phyloP scores from a whole-genome alignment of 2,113 vertebrate genomes.

The Dromiciops gliroides region DNA sequence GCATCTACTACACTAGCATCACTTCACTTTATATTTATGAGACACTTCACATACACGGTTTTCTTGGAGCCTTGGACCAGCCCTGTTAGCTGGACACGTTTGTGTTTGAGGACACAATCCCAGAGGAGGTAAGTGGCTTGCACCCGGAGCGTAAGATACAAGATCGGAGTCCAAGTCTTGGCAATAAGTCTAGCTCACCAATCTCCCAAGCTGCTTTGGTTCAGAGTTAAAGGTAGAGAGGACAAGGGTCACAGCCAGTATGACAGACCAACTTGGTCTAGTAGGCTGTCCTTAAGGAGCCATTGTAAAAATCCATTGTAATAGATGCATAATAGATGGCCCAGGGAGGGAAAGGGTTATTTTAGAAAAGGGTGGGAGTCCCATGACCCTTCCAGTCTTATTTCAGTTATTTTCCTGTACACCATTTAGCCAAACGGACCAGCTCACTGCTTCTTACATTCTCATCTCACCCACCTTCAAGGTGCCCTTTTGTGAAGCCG shows the following conservation, averaged over 20 bases:
- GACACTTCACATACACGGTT: neutral
- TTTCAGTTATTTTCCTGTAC: neutral
- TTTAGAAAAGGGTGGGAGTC: neutral
- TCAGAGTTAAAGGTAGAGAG: neutral
- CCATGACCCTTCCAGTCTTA: neutral
- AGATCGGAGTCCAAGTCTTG: neutral
- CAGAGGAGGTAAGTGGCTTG: neutral
- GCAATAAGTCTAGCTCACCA: neutral
- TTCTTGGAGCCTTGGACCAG: neutral
- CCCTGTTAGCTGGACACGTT: neutral
- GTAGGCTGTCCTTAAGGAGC: neutral
- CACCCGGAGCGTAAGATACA: neutral
- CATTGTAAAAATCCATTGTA: too few relatives aligned
- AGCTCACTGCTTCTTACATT: too few relatives aligned
- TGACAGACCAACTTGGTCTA: rapidly evolving
- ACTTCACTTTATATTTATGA: too few relatives aligned
- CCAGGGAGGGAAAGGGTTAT: neutral
- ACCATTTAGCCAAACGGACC: neutral
- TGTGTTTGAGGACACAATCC: neutral
- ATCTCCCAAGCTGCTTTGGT: neutral
- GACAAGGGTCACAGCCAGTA: neutral
- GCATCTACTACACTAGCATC: neutral
- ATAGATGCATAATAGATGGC: too few relatives aligned
- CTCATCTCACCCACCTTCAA: neutral
- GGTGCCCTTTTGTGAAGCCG: neutral